Evolutionary conservation across 2,797 vertebrate species (phyloP).

Genomic region (Hylomyscus alleni): DNA sequence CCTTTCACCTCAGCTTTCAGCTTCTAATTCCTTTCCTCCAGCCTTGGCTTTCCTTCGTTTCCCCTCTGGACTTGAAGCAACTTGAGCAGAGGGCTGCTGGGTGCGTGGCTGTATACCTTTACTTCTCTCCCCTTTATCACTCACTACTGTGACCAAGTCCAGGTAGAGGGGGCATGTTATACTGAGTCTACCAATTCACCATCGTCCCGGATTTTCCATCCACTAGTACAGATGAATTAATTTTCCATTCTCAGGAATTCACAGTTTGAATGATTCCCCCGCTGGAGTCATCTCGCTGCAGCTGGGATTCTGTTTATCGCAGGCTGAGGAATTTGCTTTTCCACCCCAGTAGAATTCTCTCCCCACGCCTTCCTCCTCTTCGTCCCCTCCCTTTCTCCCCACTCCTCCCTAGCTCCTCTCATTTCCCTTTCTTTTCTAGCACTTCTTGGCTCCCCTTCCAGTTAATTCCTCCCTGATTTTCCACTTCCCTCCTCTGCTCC

Average conservation of each 20-base stretch:
- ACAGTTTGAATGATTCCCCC: constrained; percentile 66
- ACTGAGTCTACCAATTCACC: not conserved
- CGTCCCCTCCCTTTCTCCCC: too few relatives aligned
- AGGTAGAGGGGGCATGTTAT: not conserved
- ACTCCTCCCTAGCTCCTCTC: not conserved
- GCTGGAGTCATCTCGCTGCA: constrained; percentile 54
- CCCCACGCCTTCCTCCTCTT: not conserved
- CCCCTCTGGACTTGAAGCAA: not conserved
- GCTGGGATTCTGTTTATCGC: constrained; percentile 80
- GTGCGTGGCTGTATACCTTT: not conserved
- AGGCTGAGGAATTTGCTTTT: constrained; percentile 75
- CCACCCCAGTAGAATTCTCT: constrained; percentile 41
- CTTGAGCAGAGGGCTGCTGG: not conserved
- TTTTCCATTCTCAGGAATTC: constrained; percentile 72
- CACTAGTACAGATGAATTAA: constrained; percentile 37
- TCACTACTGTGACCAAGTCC: not conserved
- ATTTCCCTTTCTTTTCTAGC: not conserved
- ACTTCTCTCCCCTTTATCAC: not conserved
- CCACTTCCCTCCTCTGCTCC: not conserved
- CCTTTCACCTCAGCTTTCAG: not conserved
- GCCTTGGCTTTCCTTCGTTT: not conserved
- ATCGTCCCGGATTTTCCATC: constrained; percentile 52
- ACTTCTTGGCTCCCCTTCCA: not conserved
- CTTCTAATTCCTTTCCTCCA: not conserved
- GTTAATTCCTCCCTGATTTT: not conserved